Percentiles rank a stretch among this genome's conserved stretches.
Evolutionary conservation across 2,888 invertebrate genomes (phyloP).

Genomic region (Rhagophthalmus giganteus): DNA sequence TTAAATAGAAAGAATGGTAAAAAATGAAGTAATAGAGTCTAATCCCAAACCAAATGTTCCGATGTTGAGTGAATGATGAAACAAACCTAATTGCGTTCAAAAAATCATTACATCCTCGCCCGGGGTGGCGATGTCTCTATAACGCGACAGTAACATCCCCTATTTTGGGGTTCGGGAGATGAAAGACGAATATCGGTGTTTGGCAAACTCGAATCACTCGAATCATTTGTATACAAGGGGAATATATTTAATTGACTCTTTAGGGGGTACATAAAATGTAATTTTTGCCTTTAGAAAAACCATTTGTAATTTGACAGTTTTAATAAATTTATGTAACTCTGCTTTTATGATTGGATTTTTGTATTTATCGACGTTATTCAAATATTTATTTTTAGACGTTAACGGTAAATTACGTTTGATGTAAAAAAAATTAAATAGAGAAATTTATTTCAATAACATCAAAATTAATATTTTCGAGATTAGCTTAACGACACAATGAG

Average conservation of each 20-base stretch:
- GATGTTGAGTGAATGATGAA: slow-evolving; percentile 51
- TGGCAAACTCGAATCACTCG: slow-evolving; percentile 52
- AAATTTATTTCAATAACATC: neutral
- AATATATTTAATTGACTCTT: slow-evolving; percentile 51
- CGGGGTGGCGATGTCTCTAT: slow-evolving; percentile 51
- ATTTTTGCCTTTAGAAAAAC: slow-evolving; percentile 32
- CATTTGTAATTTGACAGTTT: slow-evolving; percentile 23
- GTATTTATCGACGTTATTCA: slow-evolving; percentile 12
- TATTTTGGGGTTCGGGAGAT: slow-evolving; percentile 34
- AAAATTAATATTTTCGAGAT: no score
- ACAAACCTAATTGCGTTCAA: slow-evolving; percentile 57
- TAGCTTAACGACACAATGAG: no score
- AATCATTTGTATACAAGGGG: slow-evolving; percentile 51
- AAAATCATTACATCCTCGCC: slow-evolving; percentile 56
- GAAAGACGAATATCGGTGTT: slow-evolving; percentile 51
- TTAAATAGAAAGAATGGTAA: slow-evolving; percentile 18
- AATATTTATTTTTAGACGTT: slow-evolving; percentile 11
- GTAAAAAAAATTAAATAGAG: neutral
- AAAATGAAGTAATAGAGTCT: slow-evolving; percentile 25
- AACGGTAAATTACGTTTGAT: neutral
- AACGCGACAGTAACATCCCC: slow-evolving; percentile 40
- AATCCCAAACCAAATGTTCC: slow-evolving; percentile 43
- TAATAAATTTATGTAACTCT: slow-evolving; percentile 20
- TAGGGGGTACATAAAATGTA: slow-evolving; percentile 35
- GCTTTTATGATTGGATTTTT: slow-evolving; percentile 15